Conservation (phyloP, 2,888 invertebrate species). For the Seira musarum region DNA sequence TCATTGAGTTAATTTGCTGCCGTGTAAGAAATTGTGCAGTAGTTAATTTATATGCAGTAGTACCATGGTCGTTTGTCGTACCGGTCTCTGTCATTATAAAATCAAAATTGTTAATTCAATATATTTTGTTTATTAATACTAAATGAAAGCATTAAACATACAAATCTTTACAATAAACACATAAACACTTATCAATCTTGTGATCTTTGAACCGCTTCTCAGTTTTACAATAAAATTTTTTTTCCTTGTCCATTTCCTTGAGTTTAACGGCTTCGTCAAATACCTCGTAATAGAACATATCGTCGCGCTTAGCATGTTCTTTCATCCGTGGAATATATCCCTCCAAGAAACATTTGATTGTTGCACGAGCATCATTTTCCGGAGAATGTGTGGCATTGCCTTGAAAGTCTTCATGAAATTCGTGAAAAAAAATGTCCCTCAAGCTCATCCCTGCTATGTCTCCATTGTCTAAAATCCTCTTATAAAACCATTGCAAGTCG, state of each 20-base stretch:
- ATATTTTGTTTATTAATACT: neutral
- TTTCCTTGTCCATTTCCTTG: neutral
- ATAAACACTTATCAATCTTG: neutral
- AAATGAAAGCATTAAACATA: neutral
- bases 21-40: no score
- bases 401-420: conserved; percentile 6
- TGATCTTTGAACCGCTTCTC: neutral
- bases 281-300: neutral
- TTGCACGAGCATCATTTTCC: conserved; percentile 4
- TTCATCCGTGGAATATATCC: conserved; percentile 9
- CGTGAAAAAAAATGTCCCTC: conserved; percentile 8
- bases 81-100: neutral
- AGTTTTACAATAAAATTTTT: conserved; percentile 7
- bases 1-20: no score
- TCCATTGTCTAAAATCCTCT: neutral
- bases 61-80: no score
- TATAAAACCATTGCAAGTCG: conserved; percentile 16
- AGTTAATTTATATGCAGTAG: no score
- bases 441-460: neutral
- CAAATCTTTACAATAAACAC: neutral
- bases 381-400: neutral
- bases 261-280: neutral
- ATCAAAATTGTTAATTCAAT: neutral
- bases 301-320: neutral
- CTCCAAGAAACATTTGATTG: neutral